These are phyloP conservation scores for Endomychus coccineus DNA, from an alignment of 2,888 invertebrate species.

Conservation along the genomic window DNA sequence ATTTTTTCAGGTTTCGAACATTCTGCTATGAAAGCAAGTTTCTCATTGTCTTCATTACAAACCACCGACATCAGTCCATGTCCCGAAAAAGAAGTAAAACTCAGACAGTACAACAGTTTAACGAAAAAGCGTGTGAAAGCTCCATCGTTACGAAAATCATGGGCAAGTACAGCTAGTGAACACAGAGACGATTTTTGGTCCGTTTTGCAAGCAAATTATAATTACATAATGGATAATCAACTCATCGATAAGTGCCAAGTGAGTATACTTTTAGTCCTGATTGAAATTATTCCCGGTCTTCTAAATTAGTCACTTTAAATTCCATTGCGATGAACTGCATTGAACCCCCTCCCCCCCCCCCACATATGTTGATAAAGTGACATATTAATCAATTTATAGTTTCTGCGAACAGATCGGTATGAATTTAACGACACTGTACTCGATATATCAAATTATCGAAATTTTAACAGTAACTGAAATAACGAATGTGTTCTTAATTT, in stretches of 20 bases:
- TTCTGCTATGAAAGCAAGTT: conserved; percentile 67
- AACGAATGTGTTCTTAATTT: too few species aligned
- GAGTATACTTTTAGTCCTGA: too few species aligned
- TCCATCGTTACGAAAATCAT: conserved; percentile 61
- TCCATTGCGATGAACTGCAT: too few species aligned
- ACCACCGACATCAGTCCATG: conserved; percentile 47
- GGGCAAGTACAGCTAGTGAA: conserved; percentile 66
- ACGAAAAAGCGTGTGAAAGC: conserved; percentile 57
- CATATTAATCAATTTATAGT: too few species aligned
- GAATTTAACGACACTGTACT: too few species aligned
- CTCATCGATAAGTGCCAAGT: conserved; percentile 80
- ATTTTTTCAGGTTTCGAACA: conserved; percentile 54
- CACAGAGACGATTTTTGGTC: conserved; percentile 88
- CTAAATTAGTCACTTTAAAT: too few species aligned
- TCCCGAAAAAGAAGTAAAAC: conserved; percentile 48
- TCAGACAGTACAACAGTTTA: conserved; percentile 78
- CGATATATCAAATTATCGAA: too few species aligned
- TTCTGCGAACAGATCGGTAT: too few species aligned
- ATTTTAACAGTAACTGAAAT: too few species aligned
- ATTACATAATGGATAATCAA: conserved; percentile 92
- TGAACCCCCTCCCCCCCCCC: too few species aligned
- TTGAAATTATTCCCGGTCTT: too few species aligned
- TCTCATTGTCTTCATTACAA: conserved; percentile 75
- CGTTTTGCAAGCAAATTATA: conserved; percentile 82
- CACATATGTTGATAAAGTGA: too few species aligned